Percentiles rank a stretch among this genome's conserved stretches.
Conservation (phyloP, 1,140 invertebrate species). For the Scaptodrosophila lebanonensis region DNA sequence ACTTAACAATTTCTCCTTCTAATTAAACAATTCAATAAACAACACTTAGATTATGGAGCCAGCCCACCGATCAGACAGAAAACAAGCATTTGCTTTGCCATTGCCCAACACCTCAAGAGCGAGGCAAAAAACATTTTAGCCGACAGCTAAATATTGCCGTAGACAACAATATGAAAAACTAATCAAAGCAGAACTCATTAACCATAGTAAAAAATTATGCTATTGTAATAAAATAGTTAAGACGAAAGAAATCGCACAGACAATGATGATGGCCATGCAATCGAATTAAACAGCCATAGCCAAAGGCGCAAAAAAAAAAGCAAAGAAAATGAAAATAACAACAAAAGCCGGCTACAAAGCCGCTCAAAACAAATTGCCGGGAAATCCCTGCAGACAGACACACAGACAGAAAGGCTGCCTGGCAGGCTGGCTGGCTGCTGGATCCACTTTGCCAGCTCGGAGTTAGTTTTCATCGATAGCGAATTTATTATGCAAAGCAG, state of each 20-base stretch:
- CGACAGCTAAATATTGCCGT: background rate
- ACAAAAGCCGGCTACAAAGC: too few relatives aligned
- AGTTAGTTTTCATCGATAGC: slow-evolving; percentile 74
- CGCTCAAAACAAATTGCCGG: slow-evolving; percentile 66
- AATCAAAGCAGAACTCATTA: slow-evolving; percentile 75
- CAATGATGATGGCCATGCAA: slow-evolving; percentile 26
- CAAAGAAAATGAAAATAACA: background rate
- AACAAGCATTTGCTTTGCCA: too few relatives aligned
- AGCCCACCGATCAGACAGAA: too few relatives aligned
- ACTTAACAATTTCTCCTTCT: too few relatives aligned
- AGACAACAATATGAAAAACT: slow-evolving; percentile 61
- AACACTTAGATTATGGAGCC: too few relatives aligned
- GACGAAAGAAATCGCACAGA: slow-evolving; percentile 58
- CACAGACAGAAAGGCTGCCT: background rate
- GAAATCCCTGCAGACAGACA: slow-evolving; percentile 50
- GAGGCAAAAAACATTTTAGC: slow-evolving; percentile 6
- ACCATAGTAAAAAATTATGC: slow-evolving; percentile 74
- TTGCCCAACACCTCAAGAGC: background rate
- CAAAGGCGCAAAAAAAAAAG: slow-evolving; percentile 34
- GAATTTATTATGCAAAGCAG: slow-evolving; percentile 76
- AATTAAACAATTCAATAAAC: too few relatives aligned
- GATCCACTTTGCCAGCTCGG: too few relatives aligned
- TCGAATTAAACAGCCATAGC: slow-evolving; percentile 72
- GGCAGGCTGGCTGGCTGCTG: too few relatives aligned
- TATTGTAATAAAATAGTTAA: slow-evolving; percentile 74